Conservation (phyloP, 1,140 invertebrate species). For the Acromyrmex charruanus region DNA sequence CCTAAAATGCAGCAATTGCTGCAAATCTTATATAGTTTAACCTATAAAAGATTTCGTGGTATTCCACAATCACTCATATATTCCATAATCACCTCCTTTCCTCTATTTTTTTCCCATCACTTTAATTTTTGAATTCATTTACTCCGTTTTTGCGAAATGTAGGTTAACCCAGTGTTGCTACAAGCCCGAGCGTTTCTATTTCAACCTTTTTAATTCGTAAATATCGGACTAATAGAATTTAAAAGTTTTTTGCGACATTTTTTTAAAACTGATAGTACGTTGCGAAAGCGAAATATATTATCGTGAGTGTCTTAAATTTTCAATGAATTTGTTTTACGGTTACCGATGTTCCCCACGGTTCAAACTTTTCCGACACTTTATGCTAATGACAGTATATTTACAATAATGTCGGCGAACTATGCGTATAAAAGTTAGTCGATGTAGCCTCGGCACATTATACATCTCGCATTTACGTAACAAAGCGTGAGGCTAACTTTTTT, state of each 20-base stretch:
- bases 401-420: slow-evolving; percentile 32
- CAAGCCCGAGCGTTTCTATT: background rate
- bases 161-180: too few relatives aligned
- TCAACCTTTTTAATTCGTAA: slow-evolving; percentile 6
- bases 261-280: background rate
- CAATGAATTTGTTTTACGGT: slow-evolving; percentile 19
- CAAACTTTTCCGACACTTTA: slow-evolving; percentile 46
- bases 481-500: slow-evolving; percentile 24
- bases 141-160: too few relatives aligned
- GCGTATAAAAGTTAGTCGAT: slow-evolving; percentile 45
- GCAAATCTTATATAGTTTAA: too few relatives aligned
- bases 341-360: slow-evolving; percentile 23
- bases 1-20: too few relatives aligned
- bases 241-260: background rate
- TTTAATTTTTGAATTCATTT: too few relatives aligned
- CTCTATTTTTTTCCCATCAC: too few relatives aligned
- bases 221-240: slow-evolving; percentile 14
- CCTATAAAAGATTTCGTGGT: too few relatives aligned
- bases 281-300: background rate
- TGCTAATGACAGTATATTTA: slow-evolving; percentile 48
- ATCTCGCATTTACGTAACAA: slow-evolving; percentile 42
- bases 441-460: background rate
- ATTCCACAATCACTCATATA: too few relatives aligned
- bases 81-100: too few relatives aligned
- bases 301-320: slow-evolving; percentile 43